Evolutionary conservation across 2,888 invertebrate species (phyloP).

Genomic region (Priocnemis perturbator): DNA sequence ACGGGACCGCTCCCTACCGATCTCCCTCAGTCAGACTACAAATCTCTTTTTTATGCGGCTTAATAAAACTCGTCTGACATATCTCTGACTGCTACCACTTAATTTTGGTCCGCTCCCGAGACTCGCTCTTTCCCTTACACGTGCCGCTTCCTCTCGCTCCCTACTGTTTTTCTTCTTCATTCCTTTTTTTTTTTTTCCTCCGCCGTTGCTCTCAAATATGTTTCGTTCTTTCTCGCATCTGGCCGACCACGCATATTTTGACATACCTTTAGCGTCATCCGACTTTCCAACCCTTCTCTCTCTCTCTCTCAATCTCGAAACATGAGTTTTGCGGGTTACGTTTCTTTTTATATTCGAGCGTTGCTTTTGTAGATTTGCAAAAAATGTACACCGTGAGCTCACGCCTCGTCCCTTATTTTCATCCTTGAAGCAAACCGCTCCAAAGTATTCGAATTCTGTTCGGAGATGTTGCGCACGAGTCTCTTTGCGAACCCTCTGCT

Average conservation of each 20-base stretch:
- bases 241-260: too few relatives aligned
- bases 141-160: constrained; percentile 30
- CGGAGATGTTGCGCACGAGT: too few relatives aligned
- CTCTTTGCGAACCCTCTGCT: too few relatives aligned
- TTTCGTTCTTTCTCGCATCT: background rate
- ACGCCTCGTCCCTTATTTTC: too few relatives aligned
- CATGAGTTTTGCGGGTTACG: background rate
- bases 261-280: too few relatives aligned
- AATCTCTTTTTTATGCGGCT: constrained; percentile 74
- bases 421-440: too few relatives aligned
- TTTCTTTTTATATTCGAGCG: background rate
- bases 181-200: constrained; percentile 24
- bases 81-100: constrained; percentile 75
- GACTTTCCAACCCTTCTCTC: background rate
- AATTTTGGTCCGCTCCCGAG: constrained; percentile 61
- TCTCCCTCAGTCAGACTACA: constrained; percentile 64
- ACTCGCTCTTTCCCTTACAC: constrained; percentile 22
- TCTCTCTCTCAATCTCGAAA: too few relatives aligned
- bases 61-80: constrained; percentile 75
- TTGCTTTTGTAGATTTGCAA: too few relatives aligned
- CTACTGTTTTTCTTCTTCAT: constrained; percentile 10
- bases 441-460: too few relatives aligned
- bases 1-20: constrained; percentile 10
- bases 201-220: background rate
- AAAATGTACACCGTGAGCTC: too few relatives aligned